Evolutionary conservation across 2,888 invertebrate genomes (phyloP), one percentile per base, ranked within the genome.

Genomic region (Drosophila mettleri): DNA sequence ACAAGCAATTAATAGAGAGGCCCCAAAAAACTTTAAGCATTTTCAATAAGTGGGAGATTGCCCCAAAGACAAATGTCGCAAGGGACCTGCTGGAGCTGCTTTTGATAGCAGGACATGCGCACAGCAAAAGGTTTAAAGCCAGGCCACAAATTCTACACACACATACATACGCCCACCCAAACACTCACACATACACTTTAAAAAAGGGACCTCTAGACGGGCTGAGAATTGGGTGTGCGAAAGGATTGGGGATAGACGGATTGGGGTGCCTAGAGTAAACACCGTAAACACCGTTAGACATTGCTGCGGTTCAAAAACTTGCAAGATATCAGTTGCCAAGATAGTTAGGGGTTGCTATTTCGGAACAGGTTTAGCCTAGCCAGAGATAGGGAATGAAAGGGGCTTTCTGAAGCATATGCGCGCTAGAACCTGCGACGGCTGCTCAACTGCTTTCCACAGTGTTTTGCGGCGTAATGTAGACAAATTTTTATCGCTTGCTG

Each of bases 401-500:
- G 3, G 39, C 1, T 7, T 4, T 38, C 41, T 14, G 29, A 41
- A 61, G 75, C 82, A 82, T 81, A 82, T 82, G 82, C 72, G 68
- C 65, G 64, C 43, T 38, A 33, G 62, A 78, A 76, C 70, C 78
- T 80, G 78, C 68, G 70, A 71, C 69, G 64, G 54, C 65, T 63
- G 60, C 73, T 62, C 53, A 29, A 48, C 48, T 48, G 48, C 48
- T 36, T 51, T 46, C 53, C 27, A 31, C 38, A 33, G 38, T 48
- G 45, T 46, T 52, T 66, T 41, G 66, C 45, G 27, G 54, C 64
- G 71, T 86, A 83, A 83, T 86, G 78, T 83, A 78, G 80, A 83
- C 83, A 83, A 83, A 83, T 83, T 83, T 86, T 83, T 83, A 86
- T 83, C 86, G 80, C 83, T 76, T 73, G 86, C 74, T 72, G 83